Evolutionary conservation across 2,888 invertebrate species (phyloP).

Genomic region (Nemurella pictetii): DNA sequence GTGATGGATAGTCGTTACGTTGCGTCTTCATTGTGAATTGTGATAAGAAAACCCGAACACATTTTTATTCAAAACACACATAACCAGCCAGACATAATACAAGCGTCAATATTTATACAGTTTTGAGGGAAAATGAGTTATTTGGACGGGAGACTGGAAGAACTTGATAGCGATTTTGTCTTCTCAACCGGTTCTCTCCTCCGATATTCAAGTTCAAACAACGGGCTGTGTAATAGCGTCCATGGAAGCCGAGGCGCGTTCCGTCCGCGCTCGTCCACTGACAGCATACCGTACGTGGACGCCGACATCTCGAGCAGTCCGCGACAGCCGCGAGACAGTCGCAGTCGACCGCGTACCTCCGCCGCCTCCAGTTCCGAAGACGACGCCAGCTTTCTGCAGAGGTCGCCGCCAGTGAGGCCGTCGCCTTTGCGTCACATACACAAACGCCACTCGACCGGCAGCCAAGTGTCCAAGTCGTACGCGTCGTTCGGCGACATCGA

Average conservation of each 20-base stretch:
- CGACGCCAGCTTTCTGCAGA: not conserved
- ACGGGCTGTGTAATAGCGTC: slow-evolving; percentile 12
- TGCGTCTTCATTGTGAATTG: slow-evolving; percentile 7
- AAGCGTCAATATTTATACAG: slow-evolving; percentile 7
- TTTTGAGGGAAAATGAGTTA: slow-evolving; percentile 30
- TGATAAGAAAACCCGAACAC: not conserved
- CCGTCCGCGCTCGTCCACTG: slow-evolving; percentile 36
- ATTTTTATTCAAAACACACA: not conserved
- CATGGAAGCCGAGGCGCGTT: slow-evolving; percentile 26
- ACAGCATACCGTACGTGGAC: slow-evolving; percentile 46
- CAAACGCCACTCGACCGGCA: not conserved
- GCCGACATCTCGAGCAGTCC: slow-evolving; percentile 44
- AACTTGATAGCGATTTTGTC: slow-evolving; percentile 29
- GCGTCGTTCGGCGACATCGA: slow-evolving; percentile 29
- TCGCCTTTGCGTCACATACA: not conserved
- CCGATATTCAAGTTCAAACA: slow-evolving; percentile 28
- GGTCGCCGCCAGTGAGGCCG: not conserved
- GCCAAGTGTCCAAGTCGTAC: not conserved
- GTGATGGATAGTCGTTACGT: not conserved
- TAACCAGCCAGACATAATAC: not conserved
- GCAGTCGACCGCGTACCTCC: not conserved
- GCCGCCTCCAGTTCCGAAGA: slow-evolving; percentile 35
- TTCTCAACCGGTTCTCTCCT: slow-evolving; percentile 32
- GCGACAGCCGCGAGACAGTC: slow-evolving; percentile 26
- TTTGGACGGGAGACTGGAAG: slow-evolving; percentile 23